Evolutionary conservation across 2,113 vertebrate genomes (phyloP).

Genomic region (human (Homo sapiens)): DNA sequence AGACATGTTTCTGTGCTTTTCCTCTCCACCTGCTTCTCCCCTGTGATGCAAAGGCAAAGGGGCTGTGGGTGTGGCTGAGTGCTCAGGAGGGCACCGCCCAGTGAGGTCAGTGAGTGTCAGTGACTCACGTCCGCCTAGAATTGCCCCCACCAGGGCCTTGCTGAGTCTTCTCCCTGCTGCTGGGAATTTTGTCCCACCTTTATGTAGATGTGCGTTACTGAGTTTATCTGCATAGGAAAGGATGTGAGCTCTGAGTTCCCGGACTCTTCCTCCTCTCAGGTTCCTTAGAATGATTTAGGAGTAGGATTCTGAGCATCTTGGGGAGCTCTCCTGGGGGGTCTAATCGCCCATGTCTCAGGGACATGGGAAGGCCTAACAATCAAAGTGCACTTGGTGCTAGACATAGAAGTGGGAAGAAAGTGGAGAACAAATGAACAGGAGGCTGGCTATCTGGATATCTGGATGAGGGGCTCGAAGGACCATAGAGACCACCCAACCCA

Average conservation of each 20-base stretch:
- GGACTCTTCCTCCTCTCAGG: not conserved
- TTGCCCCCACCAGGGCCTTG: not conserved
- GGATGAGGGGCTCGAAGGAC: not conserved
- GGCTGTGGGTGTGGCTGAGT: not conserved
- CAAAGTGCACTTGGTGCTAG: not conserved
- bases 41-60: not conserved
- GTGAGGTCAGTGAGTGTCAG: not conserved
- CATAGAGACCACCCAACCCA: not conserved
- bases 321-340: not conserved
- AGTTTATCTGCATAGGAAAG: not conserved
- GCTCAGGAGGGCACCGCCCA: no score
- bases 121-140: accelerated
- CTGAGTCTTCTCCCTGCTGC: not conserved
- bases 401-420: not conserved
- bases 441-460: not conserved
- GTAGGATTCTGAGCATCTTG: not conserved
- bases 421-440: not conserved
- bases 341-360: not conserved
- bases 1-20: not conserved
- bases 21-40: not conserved
- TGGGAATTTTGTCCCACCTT: not conserved
- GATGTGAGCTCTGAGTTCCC: not conserved
- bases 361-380: not conserved
- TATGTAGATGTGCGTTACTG: not conserved
- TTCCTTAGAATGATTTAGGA: not conserved